Conservation (phyloP, 1,140 invertebrate genomes). For the Papilio machaon region DNA sequence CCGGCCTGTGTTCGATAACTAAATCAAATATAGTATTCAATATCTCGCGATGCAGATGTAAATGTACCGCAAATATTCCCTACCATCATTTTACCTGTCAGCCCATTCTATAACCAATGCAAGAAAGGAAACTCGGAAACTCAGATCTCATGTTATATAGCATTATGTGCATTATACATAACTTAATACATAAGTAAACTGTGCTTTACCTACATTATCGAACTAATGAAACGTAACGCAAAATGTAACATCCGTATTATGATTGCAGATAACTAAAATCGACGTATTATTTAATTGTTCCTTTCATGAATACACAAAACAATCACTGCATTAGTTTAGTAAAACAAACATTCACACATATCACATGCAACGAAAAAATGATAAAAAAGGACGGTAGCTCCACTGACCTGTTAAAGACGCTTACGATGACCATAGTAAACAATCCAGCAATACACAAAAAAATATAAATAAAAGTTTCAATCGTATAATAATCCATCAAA, state of each 20-base stretch:
- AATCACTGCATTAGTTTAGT: conserved; percentile 33
- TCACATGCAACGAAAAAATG: conserved; percentile 40
- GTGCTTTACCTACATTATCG: conserved; percentile 44
- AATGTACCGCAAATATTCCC: conserved; percentile 23
- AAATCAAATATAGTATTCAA: conserved; percentile 36
- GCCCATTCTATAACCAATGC: not conserved
- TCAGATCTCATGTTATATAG: conserved; percentile 48
- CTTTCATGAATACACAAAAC: conserved; percentile 15
- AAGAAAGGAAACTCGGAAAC: conserved; percentile 6
- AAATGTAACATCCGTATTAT: conserved; percentile 45
- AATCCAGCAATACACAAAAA: conserved; percentile 61
- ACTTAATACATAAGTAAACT: conserved; percentile 22
- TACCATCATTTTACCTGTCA: conserved; percentile 26
- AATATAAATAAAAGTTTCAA: conserved; percentile 47
- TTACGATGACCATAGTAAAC: conserved; percentile 78
- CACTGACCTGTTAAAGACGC: conserved; percentile 78
- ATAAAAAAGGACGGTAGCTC: conserved; percentile 37
- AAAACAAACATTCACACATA: conserved; percentile 34
- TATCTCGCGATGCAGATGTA: conserved; percentile 25
- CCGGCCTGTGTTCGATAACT: conserved; percentile 34
- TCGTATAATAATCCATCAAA: conserved; percentile 52
- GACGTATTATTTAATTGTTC: not conserved
- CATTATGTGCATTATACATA: conserved; percentile 44
- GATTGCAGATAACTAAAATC: conserved; percentile 18
- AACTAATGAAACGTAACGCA: conserved; percentile 51